Base-by-base conservation (phyloP, 1,140 invertebrate species). In the Zophobas morio region DNA sequence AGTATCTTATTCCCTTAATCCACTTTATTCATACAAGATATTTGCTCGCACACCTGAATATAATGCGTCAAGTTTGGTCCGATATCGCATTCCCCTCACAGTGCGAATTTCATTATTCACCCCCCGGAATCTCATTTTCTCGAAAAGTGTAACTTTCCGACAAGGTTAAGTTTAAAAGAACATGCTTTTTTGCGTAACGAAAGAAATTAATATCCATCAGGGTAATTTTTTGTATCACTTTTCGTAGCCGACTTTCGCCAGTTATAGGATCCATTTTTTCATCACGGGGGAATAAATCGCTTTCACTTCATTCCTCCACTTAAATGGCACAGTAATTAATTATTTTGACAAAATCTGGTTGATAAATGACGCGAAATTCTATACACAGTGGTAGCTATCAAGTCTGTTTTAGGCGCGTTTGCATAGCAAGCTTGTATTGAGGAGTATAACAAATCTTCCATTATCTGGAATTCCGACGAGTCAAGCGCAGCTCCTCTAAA, bases 271-370 rank as follows among this genome's bases (percentile, higher is more conserved):
- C 49, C 37, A 66, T 66, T 66, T 66, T 66, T 66, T 32, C 39
- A 20, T 2, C 49, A 20, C 20, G 6, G 39, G n/a, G 39, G 8
- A 63, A 63, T 63, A 63, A 63, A 63, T 63, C 57, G 57, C 36
- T 63, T 57, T 57, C 33, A 57, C 33, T 57, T 34, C 54, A 57
- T 57, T 34, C 57, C 57, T 33, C 6, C 37, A 37, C 57, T 63
- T 63, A 63, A 63, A 63, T 39, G 57, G 35, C 57, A 40, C n/a
- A n/a, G 60, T 66, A 66, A 66, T 66, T 66, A 66, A 66, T 66
- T 66, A 66, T 66, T 66, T 66, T 40, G 60, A 42, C 60, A 42
- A 66, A 66, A 66, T 66, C 60, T 66, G 60, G 1, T 40, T 66
- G 60, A 66, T 66, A 66, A 66, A 66, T 40, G 60, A 66, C 36